A percentile compares a stretch with the other conserved stretches of the same genome.
These are phyloP conservation scores for Tangara arthus DNA, from an alignment of 2,797 vertebrate species.

Conservation along the genomic window DNA sequence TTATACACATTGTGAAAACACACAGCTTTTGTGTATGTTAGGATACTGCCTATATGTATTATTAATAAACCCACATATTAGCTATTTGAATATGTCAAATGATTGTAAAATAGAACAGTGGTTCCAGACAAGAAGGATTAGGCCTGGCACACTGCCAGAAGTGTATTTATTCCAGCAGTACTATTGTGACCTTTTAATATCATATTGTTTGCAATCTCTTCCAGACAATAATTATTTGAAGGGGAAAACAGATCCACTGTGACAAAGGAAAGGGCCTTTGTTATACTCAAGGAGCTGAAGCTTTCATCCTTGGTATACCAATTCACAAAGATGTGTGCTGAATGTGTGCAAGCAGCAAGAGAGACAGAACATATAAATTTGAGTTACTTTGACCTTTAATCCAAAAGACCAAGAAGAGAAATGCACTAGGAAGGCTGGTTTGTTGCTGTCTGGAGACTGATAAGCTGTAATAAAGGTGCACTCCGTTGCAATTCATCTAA, in stretches of 20 bases:
- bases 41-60: conserved; percentile 64
- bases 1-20: conserved; percentile 77
- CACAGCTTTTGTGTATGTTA: conserved; percentile 78
- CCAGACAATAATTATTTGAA: conserved; percentile 56
- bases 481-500: conserved; percentile 75
- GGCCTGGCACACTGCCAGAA: not conserved
- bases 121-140: conserved; percentile 31
- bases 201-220: conserved; percentile 54
- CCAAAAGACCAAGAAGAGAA: conserved; percentile 66
- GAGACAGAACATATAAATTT: conserved; percentile 70
- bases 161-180: conserved; percentile 35
- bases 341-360: conserved; percentile 36
- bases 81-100: conserved; percentile 57
- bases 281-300: conserved; percentile 18
- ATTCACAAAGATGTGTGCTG: conserved; percentile 1
- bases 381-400: conserved; percentile 80
- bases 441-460: conserved; percentile 79
- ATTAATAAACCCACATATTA: conserved; percentile 75
- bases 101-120: conserved; percentile 37
- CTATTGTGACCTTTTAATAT: conserved; percentile 66
- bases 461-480: conserved; percentile 79
- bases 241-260: conserved; percentile 12
- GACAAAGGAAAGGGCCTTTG: conserved; percentile 36
- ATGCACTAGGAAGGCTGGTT: conserved; percentile 67
- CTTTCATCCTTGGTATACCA: conserved; percentile 35